Evolutionary conservation across 2,113 vertebrate genomes (phyloP).

Genomic region (Phrynocephalus versicolor): DNA sequence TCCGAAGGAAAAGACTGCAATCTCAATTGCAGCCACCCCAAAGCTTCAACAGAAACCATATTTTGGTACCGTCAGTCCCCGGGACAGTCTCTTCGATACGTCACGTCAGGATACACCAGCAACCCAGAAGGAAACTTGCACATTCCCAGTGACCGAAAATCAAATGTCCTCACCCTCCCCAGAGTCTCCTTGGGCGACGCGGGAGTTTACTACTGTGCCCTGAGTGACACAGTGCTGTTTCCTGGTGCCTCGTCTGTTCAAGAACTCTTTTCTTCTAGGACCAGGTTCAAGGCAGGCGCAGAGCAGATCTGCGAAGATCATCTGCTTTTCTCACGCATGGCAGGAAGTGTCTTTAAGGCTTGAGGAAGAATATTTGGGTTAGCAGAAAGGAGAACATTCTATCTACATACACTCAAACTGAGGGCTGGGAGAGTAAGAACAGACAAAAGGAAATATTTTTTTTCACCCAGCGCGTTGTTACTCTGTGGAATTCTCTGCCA

Average conservation of each 20-base stretch:
- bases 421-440: no score
- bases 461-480: no score
- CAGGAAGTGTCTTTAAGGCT: no score
- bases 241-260: neutral
- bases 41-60: neutral
- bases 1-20: neutral
- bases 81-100: neutral
- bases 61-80: conserved; percentile 9
- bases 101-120: neutral
- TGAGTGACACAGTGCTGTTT: conserved; percentile 21
- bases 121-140: neutral
- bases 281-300: no score
- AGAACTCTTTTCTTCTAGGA: neutral
- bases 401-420: no score
- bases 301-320: neutral
- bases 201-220: conserved; percentile 14
- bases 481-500: no score
- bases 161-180: neutral
- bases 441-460: no score
- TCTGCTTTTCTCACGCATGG: neutral
- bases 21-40: neutral
- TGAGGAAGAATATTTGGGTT: no score
- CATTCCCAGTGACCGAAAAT: neutral
- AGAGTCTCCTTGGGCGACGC: neutral
- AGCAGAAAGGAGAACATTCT: no score